Evolutionary conservation across 1,140 invertebrate species (phyloP).

Genomic region (Tetramorium alpestre): DNA sequence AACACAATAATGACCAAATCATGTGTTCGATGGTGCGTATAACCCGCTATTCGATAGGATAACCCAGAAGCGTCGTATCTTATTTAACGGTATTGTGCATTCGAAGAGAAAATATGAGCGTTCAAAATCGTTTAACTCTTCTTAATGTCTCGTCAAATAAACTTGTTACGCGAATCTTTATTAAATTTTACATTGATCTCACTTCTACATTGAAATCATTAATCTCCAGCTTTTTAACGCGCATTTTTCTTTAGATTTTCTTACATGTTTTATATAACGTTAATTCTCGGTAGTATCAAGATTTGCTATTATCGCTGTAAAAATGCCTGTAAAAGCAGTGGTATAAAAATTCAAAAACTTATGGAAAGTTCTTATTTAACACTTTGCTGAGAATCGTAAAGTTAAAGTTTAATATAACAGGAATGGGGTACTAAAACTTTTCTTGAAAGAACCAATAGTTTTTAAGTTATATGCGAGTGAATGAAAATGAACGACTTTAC

Average conservation of each 20-base stretch:
- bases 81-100: constrained; percentile 18
- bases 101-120: background rate
- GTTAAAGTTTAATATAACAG: constrained; percentile 8
- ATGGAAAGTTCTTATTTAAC: background rate
- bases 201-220: background rate
- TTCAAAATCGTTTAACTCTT: background rate
- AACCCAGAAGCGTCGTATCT: background rate
- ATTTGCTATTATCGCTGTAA: background rate
- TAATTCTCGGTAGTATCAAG: background rate
- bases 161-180: background rate
- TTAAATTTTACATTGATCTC: background rate
- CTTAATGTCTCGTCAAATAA: background rate
- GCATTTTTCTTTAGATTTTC: background rate
- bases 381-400: background rate
- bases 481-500: background rate
- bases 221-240: background rate
- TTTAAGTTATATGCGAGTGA: background rate
- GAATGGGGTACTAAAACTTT: background rate
- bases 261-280: background rate
- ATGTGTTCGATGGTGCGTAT: constrained; percentile 36
- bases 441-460: background rate
- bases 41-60: constrained; percentile 23
- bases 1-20: constrained; percentile 39
- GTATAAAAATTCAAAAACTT: constrained; percentile 12
- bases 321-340: background rate